Conservation (phyloP, 2,797 vertebrate genomes). For the Melanotaenia nigrans region DNA sequence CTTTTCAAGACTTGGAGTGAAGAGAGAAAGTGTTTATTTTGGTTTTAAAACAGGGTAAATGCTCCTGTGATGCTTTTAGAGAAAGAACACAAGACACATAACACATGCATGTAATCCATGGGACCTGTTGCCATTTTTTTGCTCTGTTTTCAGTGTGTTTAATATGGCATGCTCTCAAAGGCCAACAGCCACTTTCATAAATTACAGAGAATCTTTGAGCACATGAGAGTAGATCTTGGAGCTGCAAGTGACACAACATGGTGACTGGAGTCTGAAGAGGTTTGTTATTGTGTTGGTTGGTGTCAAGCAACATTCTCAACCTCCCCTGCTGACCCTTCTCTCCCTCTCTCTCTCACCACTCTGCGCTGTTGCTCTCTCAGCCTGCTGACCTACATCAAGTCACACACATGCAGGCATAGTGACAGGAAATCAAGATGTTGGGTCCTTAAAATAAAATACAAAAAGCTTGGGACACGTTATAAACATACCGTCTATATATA, state of each 20-base stretch:
- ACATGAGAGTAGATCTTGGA: conserved; percentile 14
- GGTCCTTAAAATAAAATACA: conserved; percentile 63
- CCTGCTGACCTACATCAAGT: conserved; percentile 52
- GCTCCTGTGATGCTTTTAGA: neutral
- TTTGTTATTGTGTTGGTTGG: conserved; percentile 79
- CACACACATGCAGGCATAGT: conserved; percentile 18
- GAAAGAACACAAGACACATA: neutral
- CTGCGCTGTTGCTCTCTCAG: conserved; percentile 31
- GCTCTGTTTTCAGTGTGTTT: neutral
- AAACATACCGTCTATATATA: neutral
- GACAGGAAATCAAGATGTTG: conserved; percentile 55
- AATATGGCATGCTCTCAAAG: neutral
- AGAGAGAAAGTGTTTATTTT: conserved; percentile 14
- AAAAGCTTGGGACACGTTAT: neutral
- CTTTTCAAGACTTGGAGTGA: conserved; percentile 12
- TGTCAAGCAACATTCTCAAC: conserved; percentile 73
- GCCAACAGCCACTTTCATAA: neutral
- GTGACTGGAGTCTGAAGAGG: conserved; percentile 60
- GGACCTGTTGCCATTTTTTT: neutral
- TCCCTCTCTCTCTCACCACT: conserved; percentile 12
- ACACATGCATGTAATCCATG: neutral
- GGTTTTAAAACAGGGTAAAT: conserved; percentile 14
- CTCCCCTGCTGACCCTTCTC: conserved; percentile 37
- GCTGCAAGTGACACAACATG: conserved; percentile 33
- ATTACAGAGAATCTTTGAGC: neutral